phyloP scores from a whole-genome alignment of 2,888 invertebrate species.

The Pseudeuparius sepicola region DNA sequence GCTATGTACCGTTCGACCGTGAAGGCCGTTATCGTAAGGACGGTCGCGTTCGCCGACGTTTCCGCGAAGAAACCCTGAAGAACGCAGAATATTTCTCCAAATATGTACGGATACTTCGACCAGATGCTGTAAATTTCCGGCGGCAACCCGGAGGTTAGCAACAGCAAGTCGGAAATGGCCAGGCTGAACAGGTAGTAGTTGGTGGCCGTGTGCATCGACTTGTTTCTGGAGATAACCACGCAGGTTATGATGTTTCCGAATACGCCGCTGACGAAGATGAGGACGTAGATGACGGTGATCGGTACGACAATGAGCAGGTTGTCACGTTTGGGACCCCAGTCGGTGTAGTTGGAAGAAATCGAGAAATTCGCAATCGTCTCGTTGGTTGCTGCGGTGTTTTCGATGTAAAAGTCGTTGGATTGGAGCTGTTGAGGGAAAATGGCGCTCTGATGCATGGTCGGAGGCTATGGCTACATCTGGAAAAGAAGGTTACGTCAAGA shows the following conservation, averaged over 20 bases:
- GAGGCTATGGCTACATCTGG: too few species aligned
- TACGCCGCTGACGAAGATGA: constrained; percentile 69
- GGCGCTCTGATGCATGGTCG: too few species aligned
- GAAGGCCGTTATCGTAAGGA: constrained; percentile 72
- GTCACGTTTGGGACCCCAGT: too few species aligned
- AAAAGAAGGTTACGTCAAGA: too few species aligned
- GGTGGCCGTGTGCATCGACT: constrained; percentile 75
- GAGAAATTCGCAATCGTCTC: too few species aligned
- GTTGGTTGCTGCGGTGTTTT: too few species aligned
- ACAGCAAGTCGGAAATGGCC: constrained; percentile 71
- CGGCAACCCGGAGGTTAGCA: constrained; percentile 72
- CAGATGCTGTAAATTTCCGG: constrained; percentile 72
- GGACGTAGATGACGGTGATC: constrained; percentile 60
- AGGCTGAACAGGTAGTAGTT: constrained; percentile 77
- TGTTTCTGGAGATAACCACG: constrained; percentile 73
- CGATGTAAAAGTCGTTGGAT: too few species aligned
- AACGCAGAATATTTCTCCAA: constrained; percentile 71
- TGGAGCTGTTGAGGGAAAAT: too few species aligned
- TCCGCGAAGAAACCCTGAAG: constrained; percentile 69
- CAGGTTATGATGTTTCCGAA: constrained; percentile 79
- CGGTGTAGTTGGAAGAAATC: too few species aligned
- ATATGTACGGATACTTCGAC: constrained; percentile 66
- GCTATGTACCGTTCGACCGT: constrained; percentile 61
- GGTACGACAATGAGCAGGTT: constrained; percentile 58
- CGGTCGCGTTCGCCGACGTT: constrained; percentile 68